A percentile compares a stretch with the other conserved stretches of the same genome.
phyloP scores from a whole-genome alignment of 1,140 invertebrate genomes.

The Protaetia brevitarsis region DNA sequence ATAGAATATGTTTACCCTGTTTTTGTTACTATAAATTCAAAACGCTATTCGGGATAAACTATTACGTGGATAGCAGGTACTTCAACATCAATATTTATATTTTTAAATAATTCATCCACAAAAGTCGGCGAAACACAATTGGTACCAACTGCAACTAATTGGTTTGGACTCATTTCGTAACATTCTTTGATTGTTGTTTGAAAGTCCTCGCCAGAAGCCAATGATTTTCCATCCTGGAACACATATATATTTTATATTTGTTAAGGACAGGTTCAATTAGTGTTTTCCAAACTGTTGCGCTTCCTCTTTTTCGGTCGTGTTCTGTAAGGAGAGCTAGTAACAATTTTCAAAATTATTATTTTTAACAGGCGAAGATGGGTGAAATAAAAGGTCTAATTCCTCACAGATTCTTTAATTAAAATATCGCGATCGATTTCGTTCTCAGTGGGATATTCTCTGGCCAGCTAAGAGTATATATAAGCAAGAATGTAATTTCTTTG shows the following conservation, averaged over 20 bases:
- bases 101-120: constrained; percentile 50
- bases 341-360: too few relatives aligned
- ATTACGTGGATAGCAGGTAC: constrained; percentile 53
- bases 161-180: constrained; percentile 44
- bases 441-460: too few relatives aligned
- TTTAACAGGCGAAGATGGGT: too few relatives aligned
- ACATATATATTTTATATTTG: constrained; percentile 1
- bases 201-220: constrained; percentile 63
- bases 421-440: too few relatives aligned
- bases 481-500: too few relatives aligned
- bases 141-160: constrained; percentile 58
- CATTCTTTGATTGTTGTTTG: constrained; percentile 51
- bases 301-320: too few relatives aligned
- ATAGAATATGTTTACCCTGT: constrained; percentile 49
- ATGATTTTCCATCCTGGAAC: constrained; percentile 51
- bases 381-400: too few relatives aligned
- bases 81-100: constrained; percentile 35
- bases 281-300: too few relatives aligned
- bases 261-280: too few relatives aligned
- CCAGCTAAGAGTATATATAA: too few relatives aligned
- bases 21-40: constrained; percentile 55
- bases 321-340: too few relatives aligned
- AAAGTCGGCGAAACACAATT: constrained; percentile 57
- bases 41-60: constrained; percentile 71
- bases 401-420: too few relatives aligned